Base-by-base conservation (phyloP, 2,888 invertebrate species). In the Hirtodrosophila alboralis region DNA sequence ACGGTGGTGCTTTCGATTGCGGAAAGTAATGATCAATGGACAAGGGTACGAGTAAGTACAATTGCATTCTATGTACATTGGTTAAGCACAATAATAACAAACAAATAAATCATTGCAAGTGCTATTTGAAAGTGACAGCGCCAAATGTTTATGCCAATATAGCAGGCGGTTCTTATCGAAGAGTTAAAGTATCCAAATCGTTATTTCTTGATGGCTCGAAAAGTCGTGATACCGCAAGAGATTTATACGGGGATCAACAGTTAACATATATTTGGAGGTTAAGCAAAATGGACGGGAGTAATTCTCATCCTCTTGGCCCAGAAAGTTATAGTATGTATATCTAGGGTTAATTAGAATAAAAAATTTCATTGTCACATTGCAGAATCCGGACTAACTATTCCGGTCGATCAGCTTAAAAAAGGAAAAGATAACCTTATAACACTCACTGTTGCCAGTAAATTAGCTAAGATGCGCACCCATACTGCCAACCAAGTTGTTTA, bases 91-190 rank as follows among this genome's bases (percentile, higher is more conserved):
- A n/a, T n/a, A n/a, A n/a, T n/a, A n/a, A n/a, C n/a, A n/a, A n/a
- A n/a, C n/a, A n/a, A n/a, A n/a, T n/a, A 23, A 23, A 23, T 23
- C 6, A 7, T 23, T 23, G 7, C 23, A 6, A 69, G 68, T 54
- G 59, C 21, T 59, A 52, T 5, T 23, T 69, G 1, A 64, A 59
- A 3, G 26, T 69, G 18, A 69, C 51, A n/a, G 59, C 64, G 1
- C 36, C 10, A 1, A 28, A 37, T 23, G 28, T 68, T 1, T 2
- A 12, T 12, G 54, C 59, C 4, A 4, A 33, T 26, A 69, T 69
- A 38, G 23, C 13, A 3, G 69, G 68, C 0, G 64, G 59, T 1
- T 1, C 13, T 0, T 37, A 41, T 10, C 64, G 47, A 31, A 27
- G 51, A 38, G 54, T 68, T 1, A 14, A 6, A 21, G 2, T 2